Evolutionary conservation across 53 echinoderm and acorn worm species (phyloP), one percentile per base, ranked within the genome.

Genomic region (Echinarachnius parma): DNA sequence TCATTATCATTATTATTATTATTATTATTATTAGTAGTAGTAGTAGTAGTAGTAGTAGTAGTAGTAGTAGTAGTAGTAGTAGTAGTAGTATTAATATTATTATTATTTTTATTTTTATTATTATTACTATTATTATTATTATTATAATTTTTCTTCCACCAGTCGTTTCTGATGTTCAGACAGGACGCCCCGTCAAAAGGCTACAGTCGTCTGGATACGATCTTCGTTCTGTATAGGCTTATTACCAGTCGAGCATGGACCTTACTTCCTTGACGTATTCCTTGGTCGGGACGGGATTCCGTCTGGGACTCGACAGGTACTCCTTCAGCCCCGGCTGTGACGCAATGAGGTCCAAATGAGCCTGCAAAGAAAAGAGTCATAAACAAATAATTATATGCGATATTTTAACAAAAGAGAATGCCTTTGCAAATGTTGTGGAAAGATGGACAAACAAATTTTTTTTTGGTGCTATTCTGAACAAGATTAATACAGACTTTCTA

Each of bases 331-430:
- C 9, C 5, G 87, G 87, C n/a, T 60, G 64, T 4, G 55, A 49
- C 19, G 78, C 45, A 19, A 87, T 82, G 34, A 78, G 63, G 35
- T 64, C 74, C 28, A 67, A 33, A 49, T 82, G 81, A 19, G 35
- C 75, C 86, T 86, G 27, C 1, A n/a, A n/a, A n/a, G n/a, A n/a
- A n/a, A n/a, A n/a, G n/a, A n/a, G n/a, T n/a, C n/a, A n/a, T n/a
- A n/a, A n/a, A n/a, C n/a, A n/a, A n/a, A n/a, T n/a, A n/a, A n/a
- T n/a, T n/a, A n/a, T n/a, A n/a, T n/a, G n/a, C n/a, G n/a, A n/a
- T n/a, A n/a, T n/a, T n/a, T n/a, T n/a, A n/a, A n/a, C n/a, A n/a
- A n/a, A n/a, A n/a, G n/a, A n/a, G n/a, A n/a, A n/a, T n/a, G n/a
- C n/a, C n/a, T n/a, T n/a, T n/a, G n/a, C n/a, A n/a, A n/a, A n/a